Percentiles rank a stretch among this genome's conserved stretches.
phyloP scores from a whole-genome alignment of 2,113 vertebrate species.

The Bathybates hornii region DNA sequence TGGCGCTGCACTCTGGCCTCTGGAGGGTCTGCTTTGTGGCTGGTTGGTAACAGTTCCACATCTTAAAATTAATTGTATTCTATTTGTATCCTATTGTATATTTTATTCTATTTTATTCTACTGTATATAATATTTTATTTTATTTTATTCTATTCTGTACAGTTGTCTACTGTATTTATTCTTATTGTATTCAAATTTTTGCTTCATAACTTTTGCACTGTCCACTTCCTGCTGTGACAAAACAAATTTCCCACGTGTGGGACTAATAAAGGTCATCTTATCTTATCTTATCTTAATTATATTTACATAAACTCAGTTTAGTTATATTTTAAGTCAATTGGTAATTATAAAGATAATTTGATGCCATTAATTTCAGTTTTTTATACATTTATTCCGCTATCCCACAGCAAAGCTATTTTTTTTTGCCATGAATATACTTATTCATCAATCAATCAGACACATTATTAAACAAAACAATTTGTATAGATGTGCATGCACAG shows the following conservation, averaged over 20 bases:
- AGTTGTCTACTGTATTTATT: too few relatives aligned
- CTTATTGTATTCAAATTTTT: too few relatives aligned
- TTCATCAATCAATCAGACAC: not conserved
- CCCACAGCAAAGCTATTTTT: accelerated
- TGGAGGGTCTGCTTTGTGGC: conserved; percentile 91
- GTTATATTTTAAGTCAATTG: accelerated
- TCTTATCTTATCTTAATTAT: not conserved
- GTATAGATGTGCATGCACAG: not conserved
- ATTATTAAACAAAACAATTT: not conserved
- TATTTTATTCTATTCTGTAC: too few relatives aligned
- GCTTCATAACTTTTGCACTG: too few relatives aligned
- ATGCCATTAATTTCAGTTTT: not conserved
- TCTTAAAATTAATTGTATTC: not conserved
- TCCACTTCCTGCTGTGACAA: too few relatives aligned
- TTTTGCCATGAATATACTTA: not conserved
- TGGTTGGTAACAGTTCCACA: conserved; percentile 52
- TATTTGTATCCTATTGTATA: too few relatives aligned
- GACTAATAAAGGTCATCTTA: too few relatives aligned
- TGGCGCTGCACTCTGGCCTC: conserved; percentile 85
- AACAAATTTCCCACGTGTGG: too few relatives aligned
- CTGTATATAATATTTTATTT: too few relatives aligned
- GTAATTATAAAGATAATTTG: not conserved
- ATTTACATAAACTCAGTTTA: not conserved
- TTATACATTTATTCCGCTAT: not conserved
- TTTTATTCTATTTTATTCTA: too few relatives aligned